These are phyloP conservation scores for Exocentrus adspersus DNA, from an alignment of 2,888 invertebrate genomes.

Conservation along the genomic window DNA sequence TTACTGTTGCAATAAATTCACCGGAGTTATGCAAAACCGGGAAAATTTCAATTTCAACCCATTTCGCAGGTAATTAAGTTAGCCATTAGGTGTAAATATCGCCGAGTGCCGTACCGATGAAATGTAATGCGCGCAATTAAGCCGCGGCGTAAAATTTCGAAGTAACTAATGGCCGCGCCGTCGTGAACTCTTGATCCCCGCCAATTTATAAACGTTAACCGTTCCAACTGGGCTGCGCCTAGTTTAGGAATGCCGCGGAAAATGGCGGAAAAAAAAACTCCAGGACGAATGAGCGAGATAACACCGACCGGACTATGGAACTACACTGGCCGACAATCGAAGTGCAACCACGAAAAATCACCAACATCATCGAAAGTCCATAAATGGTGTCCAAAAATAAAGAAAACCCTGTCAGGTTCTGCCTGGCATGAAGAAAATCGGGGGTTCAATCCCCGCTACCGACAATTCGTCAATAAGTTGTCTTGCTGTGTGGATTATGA, in stretches of 20 bases:
- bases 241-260: conserved; percentile 46
- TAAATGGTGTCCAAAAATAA: not conserved
- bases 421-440: too few relatives aligned
- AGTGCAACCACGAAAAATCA: too few relatives aligned
- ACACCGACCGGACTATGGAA: conserved; percentile 53
- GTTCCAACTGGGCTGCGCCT: conserved; percentile 46
- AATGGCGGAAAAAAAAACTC: conserved; percentile 38
- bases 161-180: conserved; percentile 36
- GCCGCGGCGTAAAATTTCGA: conserved; percentile 31
- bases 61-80: conserved; percentile 25
- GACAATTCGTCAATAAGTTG: too few relatives aligned
- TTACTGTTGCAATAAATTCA: not conserved
- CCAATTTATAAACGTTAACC: conserved; percentile 48
- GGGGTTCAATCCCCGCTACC: too few relatives aligned
- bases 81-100: conserved; percentile 27
- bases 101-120: conserved; percentile 31
- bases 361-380: not conserved
- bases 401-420: not conserved
- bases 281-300: conserved; percentile 42
- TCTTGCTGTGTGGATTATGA: too few relatives aligned
- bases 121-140: conserved; percentile 41
- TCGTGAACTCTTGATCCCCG: conserved; percentile 48
- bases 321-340: conserved; percentile 39
- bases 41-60: conserved; percentile 14
- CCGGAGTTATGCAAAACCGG: conserved; percentile 5